Percentiles rank a stretch among this genome's conserved stretches.
Conservation (phyloP, 2,113 vertebrate genomes). For the Cheirogaleus medius region DNA sequence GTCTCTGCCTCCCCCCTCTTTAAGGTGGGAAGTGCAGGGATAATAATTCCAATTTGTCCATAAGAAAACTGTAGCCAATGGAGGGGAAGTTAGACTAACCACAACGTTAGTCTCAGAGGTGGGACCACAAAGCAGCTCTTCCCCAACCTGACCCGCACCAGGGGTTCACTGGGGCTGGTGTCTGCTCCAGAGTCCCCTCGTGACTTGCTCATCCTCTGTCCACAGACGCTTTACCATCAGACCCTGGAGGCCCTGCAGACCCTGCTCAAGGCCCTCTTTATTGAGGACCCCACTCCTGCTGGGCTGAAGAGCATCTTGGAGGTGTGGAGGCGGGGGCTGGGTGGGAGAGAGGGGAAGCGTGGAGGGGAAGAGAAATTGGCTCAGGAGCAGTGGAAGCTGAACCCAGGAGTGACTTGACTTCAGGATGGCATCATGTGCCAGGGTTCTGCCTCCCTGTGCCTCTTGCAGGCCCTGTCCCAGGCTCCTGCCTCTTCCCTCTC, state of each 20-base stretch:
- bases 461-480: not conserved
- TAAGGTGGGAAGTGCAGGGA: not conserved
- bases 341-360: not conserved
- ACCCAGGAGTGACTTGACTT: not conserved
- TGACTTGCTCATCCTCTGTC: not conserved
- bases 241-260: slow-evolving; percentile 69
- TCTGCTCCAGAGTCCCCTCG: not conserved
- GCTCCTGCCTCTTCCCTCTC: not conserved
- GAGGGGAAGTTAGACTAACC: not conserved
- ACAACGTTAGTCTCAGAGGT: not conserved
- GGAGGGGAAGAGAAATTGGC: not conserved
- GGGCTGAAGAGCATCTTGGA: slow-evolving; percentile 75
- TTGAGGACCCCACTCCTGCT: slow-evolving; percentile 65
- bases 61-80: not conserved
- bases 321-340: not conserved
- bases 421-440: not conserved
- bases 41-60: not conserved
- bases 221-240: slow-evolving; percentile 66
- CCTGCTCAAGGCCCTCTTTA: slow-evolving; percentile 66
- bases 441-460: not conserved
- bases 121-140: not conserved
- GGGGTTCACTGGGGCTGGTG: not conserved
- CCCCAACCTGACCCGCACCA: not conserved
- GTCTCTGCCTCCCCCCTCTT: not conserved
- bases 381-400: not conserved